These are phyloP conservation scores for Coremacera marginata DNA, from an alignment of 2,888 invertebrate genomes.

Conservation along the genomic window DNA sequence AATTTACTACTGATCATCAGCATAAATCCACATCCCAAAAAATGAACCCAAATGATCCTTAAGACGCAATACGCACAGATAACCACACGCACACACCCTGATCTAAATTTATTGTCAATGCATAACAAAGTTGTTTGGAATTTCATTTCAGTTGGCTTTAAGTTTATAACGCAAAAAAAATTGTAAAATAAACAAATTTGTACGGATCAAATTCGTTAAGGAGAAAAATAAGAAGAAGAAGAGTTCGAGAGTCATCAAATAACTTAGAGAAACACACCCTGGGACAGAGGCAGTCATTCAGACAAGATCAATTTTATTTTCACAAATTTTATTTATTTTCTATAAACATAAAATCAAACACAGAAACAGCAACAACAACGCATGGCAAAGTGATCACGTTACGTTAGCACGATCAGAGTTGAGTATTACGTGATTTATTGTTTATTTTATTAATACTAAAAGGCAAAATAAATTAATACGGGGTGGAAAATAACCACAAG, in stretches of 20 bases:
- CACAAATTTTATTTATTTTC: slow-evolving; percentile 14
- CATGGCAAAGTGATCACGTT: slow-evolving; percentile 3
- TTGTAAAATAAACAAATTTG: neutral
- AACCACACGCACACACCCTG: neutral
- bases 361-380: neutral
- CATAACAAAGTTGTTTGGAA: neutral
- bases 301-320: slow-evolving; percentile 12
- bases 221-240: neutral
- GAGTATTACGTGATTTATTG: neutral
- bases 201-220: neutral
- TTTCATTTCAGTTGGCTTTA: too few relatives aligned
- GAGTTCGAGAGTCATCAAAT: neutral
- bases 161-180: neutral
- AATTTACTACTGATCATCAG: neutral
- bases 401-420: slow-evolving; percentile 1
- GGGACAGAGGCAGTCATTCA: neutral
- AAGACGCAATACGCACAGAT: neutral
- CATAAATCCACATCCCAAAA: neutral
- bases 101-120: neutral
- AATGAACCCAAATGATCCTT: neutral
- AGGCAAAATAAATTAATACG: neutral
- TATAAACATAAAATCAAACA: neutral
- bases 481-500: slow-evolving; percentile 22
- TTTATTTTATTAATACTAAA: neutral
- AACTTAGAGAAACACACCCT: slow-evolving; percentile 14